phyloP scores from a whole-genome alignment of 1,140 invertebrate genomes.

The Vanessa atalanta region DNA sequence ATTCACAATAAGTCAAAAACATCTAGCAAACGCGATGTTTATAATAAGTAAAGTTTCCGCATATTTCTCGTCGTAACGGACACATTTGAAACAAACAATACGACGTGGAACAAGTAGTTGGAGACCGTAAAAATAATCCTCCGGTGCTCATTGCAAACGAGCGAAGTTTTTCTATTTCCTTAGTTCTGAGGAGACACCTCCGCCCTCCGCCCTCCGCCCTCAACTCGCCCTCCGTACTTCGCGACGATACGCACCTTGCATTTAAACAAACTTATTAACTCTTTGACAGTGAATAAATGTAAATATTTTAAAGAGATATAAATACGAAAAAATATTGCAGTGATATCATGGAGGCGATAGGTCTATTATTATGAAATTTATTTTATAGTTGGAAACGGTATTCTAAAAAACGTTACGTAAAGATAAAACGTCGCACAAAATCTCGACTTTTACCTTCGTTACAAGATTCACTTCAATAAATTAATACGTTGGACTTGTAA shows the following conservation, averaged over 20 bases:
- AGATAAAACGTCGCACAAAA: no score
- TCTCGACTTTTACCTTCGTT: no score
- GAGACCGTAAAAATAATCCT: conserved; percentile 21
- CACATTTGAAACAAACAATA: conserved; percentile 19
- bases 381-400: no score
- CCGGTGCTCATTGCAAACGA: conserved; percentile 16
- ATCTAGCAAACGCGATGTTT: background rate
- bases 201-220: background rate
- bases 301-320: no score
- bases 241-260: conserved; percentile 15
- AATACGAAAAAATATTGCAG: no score
- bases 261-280: conserved; percentile 13
- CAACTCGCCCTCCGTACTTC: background rate
- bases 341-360: no score
- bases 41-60: conserved; percentile 14
- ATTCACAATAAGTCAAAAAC: background rate
- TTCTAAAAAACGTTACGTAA: no score
- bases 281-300: background rate
- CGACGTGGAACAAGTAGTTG: conserved; percentile 8
- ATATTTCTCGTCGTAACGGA: conserved; percentile 4
- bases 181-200: background rate
- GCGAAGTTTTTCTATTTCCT: conserved; percentile 30
- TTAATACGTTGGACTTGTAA: no score
- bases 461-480: no score
- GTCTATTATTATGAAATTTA: no score